phyloP scores from a whole-genome alignment of 2,888 invertebrate species.

The Temnothorax unifasciatus region DNA sequence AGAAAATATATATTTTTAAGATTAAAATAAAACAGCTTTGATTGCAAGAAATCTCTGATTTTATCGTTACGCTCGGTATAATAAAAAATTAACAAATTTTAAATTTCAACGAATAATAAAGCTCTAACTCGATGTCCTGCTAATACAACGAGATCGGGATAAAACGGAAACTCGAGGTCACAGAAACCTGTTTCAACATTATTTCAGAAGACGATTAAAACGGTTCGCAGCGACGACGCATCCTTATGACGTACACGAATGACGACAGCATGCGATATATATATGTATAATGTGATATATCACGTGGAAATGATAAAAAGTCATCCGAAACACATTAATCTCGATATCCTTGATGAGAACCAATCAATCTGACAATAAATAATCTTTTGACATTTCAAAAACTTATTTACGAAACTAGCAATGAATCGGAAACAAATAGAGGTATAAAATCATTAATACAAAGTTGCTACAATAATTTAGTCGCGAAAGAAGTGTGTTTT shows the following conservation, averaged over 20 bases:
- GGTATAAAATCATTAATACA: background rate
- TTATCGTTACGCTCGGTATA: background rate
- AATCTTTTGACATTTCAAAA: background rate
- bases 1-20: background rate
- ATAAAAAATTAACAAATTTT: background rate
- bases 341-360: background rate
- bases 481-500: background rate
- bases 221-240: background rate
- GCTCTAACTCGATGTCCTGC: background rate
- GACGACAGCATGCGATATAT: background rate
- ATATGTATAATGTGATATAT: conserved; percentile 4
- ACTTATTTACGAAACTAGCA: background rate
- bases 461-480: background rate
- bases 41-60: background rate
- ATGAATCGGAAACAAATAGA: background rate
- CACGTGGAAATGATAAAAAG: background rate
- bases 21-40: background rate
- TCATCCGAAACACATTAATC: background rate
- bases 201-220: conserved; percentile 45
- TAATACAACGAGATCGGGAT: conserved; percentile 7
- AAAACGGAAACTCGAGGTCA: conserved; percentile 10
- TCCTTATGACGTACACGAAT: background rate
- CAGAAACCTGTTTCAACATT: conserved; percentile 46
- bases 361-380: background rate
- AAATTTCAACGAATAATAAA: background rate